Evolutionary conservation across 2,888 invertebrate genomes (phyloP).

Genomic region (Graphium colonna): DNA sequence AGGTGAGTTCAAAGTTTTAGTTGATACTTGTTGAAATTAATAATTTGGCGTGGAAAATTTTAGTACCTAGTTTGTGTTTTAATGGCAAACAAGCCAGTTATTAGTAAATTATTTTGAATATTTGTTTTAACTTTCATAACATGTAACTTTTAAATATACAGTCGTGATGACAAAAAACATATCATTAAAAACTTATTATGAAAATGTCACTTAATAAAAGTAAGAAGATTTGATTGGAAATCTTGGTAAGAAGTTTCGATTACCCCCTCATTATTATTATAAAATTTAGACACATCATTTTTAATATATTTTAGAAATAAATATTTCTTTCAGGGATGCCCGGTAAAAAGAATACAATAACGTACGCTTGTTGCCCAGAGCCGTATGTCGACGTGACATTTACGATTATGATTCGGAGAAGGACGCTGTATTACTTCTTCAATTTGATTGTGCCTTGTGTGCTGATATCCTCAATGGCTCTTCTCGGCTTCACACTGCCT

Average conservation of each 20-base stretch:
- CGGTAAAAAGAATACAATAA: conserved; percentile 93
- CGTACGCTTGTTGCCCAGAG: conserved; percentile 95
- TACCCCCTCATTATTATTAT: too few relatives aligned
- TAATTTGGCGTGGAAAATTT: neutral
- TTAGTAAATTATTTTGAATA: too few relatives aligned
- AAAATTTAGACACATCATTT: too few relatives aligned
- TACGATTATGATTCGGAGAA: conserved; percentile 96
- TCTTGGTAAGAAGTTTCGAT: too few relatives aligned
- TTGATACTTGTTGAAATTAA: neutral
- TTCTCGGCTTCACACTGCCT: conserved; percentile 98
- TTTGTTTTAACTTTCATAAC: too few relatives aligned
- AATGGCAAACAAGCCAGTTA: too few relatives aligned
- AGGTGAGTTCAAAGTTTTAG: conserved; percentile 82
- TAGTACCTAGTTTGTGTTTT: too few relatives aligned
- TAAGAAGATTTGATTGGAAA: too few relatives aligned
- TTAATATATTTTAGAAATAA: neutral
- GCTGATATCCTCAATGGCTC: conserved; percentile 98
- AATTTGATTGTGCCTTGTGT: conserved; percentile 99
- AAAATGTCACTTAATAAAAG: too few relatives aligned
- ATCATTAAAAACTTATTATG: too few relatives aligned
- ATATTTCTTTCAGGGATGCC: conserved; percentile 86
- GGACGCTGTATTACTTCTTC: conserved; percentile 99
- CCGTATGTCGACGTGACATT: conserved; percentile 98
- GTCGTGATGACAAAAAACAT: too few relatives aligned
- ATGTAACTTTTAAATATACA: too few relatives aligned